Base-by-base conservation (phyloP, 2,797 vertebrate species). In the Australoheros facetus region DNA sequence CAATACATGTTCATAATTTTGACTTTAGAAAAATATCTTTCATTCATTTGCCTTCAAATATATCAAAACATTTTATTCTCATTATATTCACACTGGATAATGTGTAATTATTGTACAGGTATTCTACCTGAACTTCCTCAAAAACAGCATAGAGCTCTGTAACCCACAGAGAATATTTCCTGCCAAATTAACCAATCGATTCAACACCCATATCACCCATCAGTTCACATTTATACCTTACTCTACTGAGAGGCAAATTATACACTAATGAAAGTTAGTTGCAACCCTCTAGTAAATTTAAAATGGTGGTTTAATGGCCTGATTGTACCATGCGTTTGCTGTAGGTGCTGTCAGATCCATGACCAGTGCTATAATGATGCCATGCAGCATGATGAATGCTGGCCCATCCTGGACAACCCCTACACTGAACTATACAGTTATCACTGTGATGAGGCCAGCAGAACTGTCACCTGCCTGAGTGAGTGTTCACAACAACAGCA, bases 271-370 rank as follows among this genome's bases (percentile, higher is more conserved):
- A 16, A 42, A 39, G 12, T 39, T 42, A 23, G 7, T 21, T 9
- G 4, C n/a, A 23, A 7, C 0, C 12, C n/a, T 39, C 2, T 28
- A 12, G 23, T 66, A 19, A 7, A 19, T 19, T 66, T 19, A 19
- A 48, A 66, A 66, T 23, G 23, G 9, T 66, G 16, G 3, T 48
- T 66, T 66, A 48, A 19, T 48, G 39, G 39, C 19, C 39, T 48
- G 23, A 66, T 66, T 48, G 1, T 48, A 42, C 28, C 62, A 48
- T 37, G 14, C 76, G 51, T 71, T 1, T 71, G 74, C 19, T 73
- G 14, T 16, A 93, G 91, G 56, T 92, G 93, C 79, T 92, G 92
- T 82, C 56, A 89, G 57, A 54, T 90, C 32, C 91, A 93, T 3
- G 89, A 93, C 73, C 56, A 42, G 16, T 94, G 94, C 80, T 94